Conservation (phyloP, 2,113 vertebrate genomes). For the Pavo muticus region DNA sequence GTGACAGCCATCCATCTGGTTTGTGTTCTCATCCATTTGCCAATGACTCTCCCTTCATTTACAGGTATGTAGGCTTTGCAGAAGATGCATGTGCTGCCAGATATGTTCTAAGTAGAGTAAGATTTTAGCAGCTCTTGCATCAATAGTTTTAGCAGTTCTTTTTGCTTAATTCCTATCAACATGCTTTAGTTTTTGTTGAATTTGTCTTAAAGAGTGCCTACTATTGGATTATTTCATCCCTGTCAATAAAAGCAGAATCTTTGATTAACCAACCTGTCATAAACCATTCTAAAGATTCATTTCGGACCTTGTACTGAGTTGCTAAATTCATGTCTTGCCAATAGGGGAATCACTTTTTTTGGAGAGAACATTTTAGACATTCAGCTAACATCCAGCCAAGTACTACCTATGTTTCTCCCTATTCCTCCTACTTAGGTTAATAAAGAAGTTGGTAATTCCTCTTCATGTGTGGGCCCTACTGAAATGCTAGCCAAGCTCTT, state of each 20-base stretch:
- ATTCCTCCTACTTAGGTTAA: not conserved
- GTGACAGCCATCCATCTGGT: not conserved
- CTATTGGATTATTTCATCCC: not conserved
- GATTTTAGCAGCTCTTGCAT: not conserved
- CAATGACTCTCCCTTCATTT: not conserved
- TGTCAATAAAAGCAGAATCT: not conserved
- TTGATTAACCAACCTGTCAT: constrained; percentile 14
- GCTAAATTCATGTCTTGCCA: constrained; percentile 10
- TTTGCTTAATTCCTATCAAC: constrained; percentile 8
- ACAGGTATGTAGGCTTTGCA: not conserved
- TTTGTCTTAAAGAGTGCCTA: not conserved
- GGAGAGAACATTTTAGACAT: not conserved
- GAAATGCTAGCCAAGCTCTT: not conserved
- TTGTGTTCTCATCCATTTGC: constrained; percentile 9
- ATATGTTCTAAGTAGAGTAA: not conserved
- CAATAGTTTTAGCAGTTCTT: not conserved
- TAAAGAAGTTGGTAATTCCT: not conserved
- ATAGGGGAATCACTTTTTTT: constrained; percentile 11
- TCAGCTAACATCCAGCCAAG: not conserved
- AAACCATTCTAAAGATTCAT: not conserved
- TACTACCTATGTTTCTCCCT: not conserved
- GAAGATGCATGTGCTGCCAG: not conserved
- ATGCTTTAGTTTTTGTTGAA: not conserved
- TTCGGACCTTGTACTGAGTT: not conserved
- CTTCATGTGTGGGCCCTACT: not conserved